Percentiles rank a stretch among this genome's conserved stretches.
Conservation (phyloP, 2,113 vertebrate species). For the Pyrgilauda ruficollis region DNA sequence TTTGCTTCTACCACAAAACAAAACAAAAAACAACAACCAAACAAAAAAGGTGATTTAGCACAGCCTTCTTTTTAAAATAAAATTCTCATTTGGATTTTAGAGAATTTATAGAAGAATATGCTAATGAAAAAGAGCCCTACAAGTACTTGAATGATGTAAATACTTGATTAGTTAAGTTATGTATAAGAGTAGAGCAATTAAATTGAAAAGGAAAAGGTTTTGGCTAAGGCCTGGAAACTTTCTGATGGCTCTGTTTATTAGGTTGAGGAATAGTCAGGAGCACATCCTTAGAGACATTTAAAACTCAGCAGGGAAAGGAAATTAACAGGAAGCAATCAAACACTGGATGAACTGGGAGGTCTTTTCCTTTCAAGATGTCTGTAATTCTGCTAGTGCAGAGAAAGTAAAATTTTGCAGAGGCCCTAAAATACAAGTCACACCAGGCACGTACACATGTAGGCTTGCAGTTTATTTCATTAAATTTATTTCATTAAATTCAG, state of each 20-base stretch:
- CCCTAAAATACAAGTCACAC: background rate
- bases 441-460: background rate
- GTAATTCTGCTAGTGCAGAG: background rate
- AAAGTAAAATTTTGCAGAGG: background rate
- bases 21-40: background rate
- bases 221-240: background rate
- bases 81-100: background rate
- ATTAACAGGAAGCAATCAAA: constrained; percentile 29
- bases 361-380: background rate
- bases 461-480: background rate
- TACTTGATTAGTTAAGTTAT: background rate
- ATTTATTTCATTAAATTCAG: background rate
- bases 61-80: background rate
- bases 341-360: background rate
- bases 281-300: background rate
- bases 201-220: background rate
- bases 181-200: background rate
- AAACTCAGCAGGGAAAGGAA: background rate
- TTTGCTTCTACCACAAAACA: background rate
- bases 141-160: background rate
- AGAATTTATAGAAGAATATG: background rate
- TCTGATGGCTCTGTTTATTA: background rate
- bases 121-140: background rate
- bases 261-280: background rate
- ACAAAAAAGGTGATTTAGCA: background rate